Evolutionary conservation across 1,140 invertebrate species (phyloP).

Genomic region (Acromyrmex echinatior): DNA sequence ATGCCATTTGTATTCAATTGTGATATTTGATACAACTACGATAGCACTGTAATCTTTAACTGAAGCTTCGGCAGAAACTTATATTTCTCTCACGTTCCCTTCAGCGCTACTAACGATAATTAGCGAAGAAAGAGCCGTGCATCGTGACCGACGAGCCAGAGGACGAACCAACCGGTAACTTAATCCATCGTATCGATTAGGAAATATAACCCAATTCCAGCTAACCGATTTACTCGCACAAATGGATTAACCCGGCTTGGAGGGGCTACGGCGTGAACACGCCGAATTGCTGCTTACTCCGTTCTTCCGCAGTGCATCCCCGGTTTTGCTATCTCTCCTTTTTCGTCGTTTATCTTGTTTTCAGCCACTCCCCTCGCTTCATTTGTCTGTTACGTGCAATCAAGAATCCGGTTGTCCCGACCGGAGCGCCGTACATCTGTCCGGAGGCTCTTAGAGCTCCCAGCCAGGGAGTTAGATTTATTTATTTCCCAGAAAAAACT

Average conservation of each 20-base stretch:
- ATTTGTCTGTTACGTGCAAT: slow-evolving; percentile 78
- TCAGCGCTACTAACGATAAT: slow-evolving; percentile 18
- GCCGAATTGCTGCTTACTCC: slow-evolving; percentile 73
- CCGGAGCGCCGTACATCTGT: slow-evolving; percentile 67
- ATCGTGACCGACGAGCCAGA: slow-evolving; percentile 36
- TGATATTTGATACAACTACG: neutral
- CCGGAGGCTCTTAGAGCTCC: slow-evolving; percentile 63
- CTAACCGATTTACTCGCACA: slow-evolving; percentile 77
- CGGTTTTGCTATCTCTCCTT: slow-evolving; percentile 32
- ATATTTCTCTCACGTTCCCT: slow-evolving; percentile 23
- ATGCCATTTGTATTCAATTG: neutral
- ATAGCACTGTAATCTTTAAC: neutral
- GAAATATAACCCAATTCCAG: slow-evolving; percentile 80
- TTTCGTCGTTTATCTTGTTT: slow-evolving; percentile 75
- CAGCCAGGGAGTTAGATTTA: slow-evolving; percentile 65
- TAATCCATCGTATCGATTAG: slow-evolving; percentile 81
- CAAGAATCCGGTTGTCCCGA: slow-evolving; percentile 69
- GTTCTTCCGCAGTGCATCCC: slow-evolving; percentile 63
- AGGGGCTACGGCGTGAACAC: slow-evolving; percentile 66
- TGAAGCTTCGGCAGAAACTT: neutral
- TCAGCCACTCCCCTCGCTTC: slow-evolving; percentile 73
- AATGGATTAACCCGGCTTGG: slow-evolving; percentile 76
- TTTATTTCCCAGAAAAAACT: slow-evolving; percentile 70
- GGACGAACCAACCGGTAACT: slow-evolving; percentile 67
- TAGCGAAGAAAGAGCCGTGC: slow-evolving; percentile 52